Conservation (phyloP, 2,113 vertebrate species). For the Propithecus coquereli region DNA sequence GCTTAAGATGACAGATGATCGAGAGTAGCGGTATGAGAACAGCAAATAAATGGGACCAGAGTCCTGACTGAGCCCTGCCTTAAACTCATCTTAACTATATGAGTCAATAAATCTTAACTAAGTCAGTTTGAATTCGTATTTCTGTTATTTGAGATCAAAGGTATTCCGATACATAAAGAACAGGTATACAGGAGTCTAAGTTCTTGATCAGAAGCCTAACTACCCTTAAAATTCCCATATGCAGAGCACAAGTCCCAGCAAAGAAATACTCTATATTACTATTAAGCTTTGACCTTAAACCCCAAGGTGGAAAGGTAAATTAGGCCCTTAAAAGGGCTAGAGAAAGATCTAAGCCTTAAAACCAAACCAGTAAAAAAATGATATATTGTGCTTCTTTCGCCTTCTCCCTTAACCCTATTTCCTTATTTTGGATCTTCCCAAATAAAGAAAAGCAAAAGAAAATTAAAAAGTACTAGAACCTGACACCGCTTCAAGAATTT, state of each 20-base stretch:
- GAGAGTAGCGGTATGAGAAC: background rate
- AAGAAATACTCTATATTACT: background rate
- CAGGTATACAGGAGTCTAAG: background rate
- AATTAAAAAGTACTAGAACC: background rate
- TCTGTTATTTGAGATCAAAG: slow-evolving; percentile 2
- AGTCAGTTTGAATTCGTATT: background rate
- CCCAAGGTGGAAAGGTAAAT: background rate
- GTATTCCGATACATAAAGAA: background rate
- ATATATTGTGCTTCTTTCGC: background rate
- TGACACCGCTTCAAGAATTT: background rate
- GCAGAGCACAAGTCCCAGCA: background rate
- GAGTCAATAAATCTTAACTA: background rate
- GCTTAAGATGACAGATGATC: background rate
- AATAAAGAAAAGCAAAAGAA: background rate
- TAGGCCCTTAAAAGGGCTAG: background rate
- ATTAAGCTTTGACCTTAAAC: background rate
- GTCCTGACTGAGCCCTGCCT: background rate
- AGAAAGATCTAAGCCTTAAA: background rate
- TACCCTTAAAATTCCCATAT: background rate
- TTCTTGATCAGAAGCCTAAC: slow-evolving; percentile 1
- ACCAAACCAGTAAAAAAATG: background rate
- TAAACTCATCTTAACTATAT: background rate
- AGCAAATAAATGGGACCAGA: background rate
- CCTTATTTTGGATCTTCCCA: background rate
- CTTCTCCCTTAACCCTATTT: background rate